These are phyloP conservation scores for Tenthredo distinguenda DNA, from an alignment of 2,888 invertebrate genomes.

Conservation along the genomic window DNA sequence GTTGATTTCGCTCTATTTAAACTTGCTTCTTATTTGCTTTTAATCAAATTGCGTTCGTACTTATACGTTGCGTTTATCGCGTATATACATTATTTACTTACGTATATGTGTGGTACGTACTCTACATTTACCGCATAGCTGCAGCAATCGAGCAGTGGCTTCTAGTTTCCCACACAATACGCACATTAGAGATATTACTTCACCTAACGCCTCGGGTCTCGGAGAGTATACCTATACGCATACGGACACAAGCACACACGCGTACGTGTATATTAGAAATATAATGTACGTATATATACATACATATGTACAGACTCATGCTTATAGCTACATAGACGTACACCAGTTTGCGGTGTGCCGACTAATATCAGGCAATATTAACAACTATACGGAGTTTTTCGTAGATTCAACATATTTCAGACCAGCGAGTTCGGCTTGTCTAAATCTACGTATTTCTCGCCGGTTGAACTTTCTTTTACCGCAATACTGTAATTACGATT, in stretches of 20 bases:
- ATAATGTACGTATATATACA: background rate
- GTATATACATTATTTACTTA: background rate
- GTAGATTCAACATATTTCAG: constrained; percentile 3
- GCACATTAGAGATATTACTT: constrained; percentile 9
- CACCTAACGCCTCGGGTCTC: constrained; percentile 28
- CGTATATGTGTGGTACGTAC: background rate
- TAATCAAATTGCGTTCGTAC: constrained; percentile 22
- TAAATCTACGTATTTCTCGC: background rate
- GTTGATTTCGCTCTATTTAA: constrained; percentile 32
- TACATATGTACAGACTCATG: background rate
- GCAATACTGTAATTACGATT: constrained; percentile 14
- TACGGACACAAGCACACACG: background rate
- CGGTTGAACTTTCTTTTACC: constrained; percentile 7
- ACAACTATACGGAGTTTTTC: background rate
- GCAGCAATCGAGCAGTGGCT: background rate
- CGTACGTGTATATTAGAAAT: background rate
- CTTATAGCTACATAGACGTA: background rate
- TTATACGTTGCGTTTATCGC: background rate
- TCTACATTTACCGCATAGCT: background rate
- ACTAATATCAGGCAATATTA: constrained; percentile 28
- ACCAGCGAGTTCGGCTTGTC: background rate
- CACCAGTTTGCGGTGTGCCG: background rate
- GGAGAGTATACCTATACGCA: background rate
- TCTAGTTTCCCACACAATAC: constrained; percentile 7
- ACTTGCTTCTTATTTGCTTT: constrained; percentile 34